phyloP scores from a whole-genome alignment of 2,888 invertebrate species.

The Drosophila subquinaria region DNA sequence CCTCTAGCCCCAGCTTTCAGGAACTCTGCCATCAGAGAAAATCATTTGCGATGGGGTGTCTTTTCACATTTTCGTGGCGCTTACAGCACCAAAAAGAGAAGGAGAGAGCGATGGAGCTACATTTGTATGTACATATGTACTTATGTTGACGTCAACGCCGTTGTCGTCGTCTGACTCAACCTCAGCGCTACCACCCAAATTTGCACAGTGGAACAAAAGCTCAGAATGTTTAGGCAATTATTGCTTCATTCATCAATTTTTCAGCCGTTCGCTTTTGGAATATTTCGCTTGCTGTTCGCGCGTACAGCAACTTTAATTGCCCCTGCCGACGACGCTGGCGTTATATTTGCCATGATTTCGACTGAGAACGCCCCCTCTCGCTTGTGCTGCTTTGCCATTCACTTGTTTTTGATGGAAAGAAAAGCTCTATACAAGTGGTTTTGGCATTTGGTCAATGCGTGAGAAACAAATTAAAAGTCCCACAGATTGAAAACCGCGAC shows the following conservation, averaged over 20 bases:
- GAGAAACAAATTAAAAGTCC: slow-evolving; percentile 46
- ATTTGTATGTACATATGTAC: not conserved
- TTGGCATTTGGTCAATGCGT: slow-evolving; percentile 49
- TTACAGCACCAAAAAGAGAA: slow-evolving; percentile 26
- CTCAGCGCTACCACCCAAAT: slow-evolving; percentile 70
- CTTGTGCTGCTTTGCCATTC: not conserved
- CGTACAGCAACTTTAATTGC: slow-evolving; percentile 47
- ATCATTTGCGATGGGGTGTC: slow-evolving; percentile 64
- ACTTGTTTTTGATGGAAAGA: slow-evolving; percentile 22
- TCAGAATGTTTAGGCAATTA: slow-evolving; percentile 47
- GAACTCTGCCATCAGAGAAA: slow-evolving; percentile 51
- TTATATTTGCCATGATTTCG: slow-evolving; percentile 36
- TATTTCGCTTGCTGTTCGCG: slow-evolving; percentile 29
- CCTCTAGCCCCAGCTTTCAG: slow-evolving; percentile 43
- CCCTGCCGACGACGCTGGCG: slow-evolving; percentile 16
- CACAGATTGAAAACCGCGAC: not conserved
- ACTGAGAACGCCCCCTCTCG: not conserved
- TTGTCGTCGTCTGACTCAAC: slow-evolving; percentile 53
- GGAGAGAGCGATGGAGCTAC: slow-evolving; percentile 43
- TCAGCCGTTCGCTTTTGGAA: slow-evolving; percentile 29
- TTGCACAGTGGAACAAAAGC: slow-evolving; percentile 71
- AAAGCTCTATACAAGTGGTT: slow-evolving; percentile 56
- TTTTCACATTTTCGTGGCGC: slow-evolving; percentile 42
- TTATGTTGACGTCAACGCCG: slow-evolving; percentile 62
- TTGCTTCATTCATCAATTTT: slow-evolving; percentile 73